These are phyloP conservation scores for Lerista edwardsae DNA, from an alignment of 2,797 vertebrate species.

Conservation along the genomic window DNA sequence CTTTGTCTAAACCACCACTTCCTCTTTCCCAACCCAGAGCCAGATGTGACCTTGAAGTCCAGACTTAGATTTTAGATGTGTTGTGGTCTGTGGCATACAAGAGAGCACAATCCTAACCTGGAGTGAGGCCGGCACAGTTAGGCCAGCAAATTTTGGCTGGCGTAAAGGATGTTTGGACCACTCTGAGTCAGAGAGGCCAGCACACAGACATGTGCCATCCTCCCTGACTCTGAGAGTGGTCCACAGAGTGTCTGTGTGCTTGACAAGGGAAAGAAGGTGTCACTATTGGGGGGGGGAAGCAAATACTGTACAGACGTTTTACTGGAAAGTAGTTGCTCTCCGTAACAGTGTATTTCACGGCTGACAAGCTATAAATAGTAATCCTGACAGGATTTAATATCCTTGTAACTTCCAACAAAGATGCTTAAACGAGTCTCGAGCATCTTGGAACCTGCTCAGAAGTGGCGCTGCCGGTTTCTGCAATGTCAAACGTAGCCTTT, in stretches of 20 bases:
- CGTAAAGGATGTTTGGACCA: too few species aligned
- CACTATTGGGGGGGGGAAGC: slow-evolving; percentile 61
- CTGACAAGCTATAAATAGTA: slow-evolving; percentile 58
- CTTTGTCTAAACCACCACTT: too few species aligned
- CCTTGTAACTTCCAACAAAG: slow-evolving; percentile 38
- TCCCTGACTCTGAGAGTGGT: too few species aligned
- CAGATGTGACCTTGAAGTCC: neutral
- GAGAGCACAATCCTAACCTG: too few species aligned
- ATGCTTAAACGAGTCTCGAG: neutral
- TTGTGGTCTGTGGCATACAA: slow-evolving; percentile 67
- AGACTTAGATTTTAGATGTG: slow-evolving; percentile 35
- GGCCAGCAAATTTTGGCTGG: too few species aligned
- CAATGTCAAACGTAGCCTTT: neutral
- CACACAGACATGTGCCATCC: too few species aligned
- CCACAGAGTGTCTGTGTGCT: slow-evolving; percentile 59
- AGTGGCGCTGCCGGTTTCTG: neutral
- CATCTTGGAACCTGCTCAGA: neutral
- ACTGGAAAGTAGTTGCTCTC: slow-evolving; percentile 66
- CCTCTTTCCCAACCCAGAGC: neutral
- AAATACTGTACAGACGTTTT: slow-evolving; percentile 67
- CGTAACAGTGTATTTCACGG: slow-evolving; percentile 43
- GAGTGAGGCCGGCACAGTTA: too few species aligned
- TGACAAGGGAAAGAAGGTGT: slow-evolving; percentile 65
- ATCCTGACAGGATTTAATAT: slow-evolving; percentile 50
- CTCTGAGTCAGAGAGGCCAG: too few species aligned